Evolutionary conservation across 1,140 invertebrate species (phyloP), one percentile per base, ranked within the genome.

Genomic region (Hestina assimilis): DNA sequence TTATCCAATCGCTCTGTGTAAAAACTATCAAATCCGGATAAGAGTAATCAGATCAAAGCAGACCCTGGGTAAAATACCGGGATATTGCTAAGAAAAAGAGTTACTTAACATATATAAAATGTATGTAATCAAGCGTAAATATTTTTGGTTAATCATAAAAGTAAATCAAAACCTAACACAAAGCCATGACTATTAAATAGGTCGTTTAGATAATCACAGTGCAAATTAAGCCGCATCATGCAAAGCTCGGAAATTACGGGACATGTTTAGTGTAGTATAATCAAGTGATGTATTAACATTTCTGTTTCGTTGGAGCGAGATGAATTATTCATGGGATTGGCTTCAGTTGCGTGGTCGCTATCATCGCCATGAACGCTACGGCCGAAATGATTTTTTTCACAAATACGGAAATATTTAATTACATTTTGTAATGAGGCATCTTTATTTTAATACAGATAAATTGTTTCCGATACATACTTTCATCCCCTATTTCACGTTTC

Each of bases 271-370:
- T 40, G 19, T 35, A 54, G 53, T 57, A 52, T 57, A 63, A 63
- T 63, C 53, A 57, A 57, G 53, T 57, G 59, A 57, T 63, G 48
- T 47, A 63, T 63, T 60, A 60, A 60, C 58, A 55, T 60, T 63
- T 52, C 59, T 46, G 43, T 57, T 57, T 42, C 53, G 48, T 28
- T 57, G 33, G 53, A 57, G 54, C 45, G 40, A 17, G 19, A 46
- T 63, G 48, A 63, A 63, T 63, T 57, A 63, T 63, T 57, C 54
- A 63, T 46, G 48, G 35, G 29, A 53, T 57, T 63, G 54, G 47
- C 59, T 55, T 50, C 43, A 42, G 8, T 33, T 14, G 21, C 31
- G 33, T 19, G 14, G 21, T 48, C 17, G 47, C 21, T 31, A 35
- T 33, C 9, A 20, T 41, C 35, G 46, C 12, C 14, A 17, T 35